Evolutionary conservation across 2,888 invertebrate species (phyloP).

Genomic region (Cosmorhoe ocellata): DNA sequence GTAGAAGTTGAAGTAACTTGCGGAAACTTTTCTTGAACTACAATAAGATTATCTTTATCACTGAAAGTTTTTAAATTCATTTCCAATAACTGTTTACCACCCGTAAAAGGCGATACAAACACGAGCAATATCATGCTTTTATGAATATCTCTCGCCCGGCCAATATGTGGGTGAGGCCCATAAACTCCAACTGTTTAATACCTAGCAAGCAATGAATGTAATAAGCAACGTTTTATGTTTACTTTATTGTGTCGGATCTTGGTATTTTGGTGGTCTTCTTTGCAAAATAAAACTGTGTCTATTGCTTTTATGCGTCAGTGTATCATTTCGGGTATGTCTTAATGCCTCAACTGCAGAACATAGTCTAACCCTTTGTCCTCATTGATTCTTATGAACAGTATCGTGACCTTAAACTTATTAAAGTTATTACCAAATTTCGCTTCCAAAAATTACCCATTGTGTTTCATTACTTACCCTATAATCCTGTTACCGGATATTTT

Average conservation of each 20-base stretch:
- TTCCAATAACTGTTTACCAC: constrained; percentile 30
- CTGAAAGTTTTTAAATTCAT: constrained; percentile 25
- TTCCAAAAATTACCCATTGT: background rate
- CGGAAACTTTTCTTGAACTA: background rate
- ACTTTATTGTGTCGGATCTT: constrained; percentile 39
- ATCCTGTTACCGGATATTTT: too few relatives aligned
- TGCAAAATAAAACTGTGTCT: background rate
- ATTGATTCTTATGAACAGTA: too few relatives aligned
- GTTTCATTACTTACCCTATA: too few relatives aligned
- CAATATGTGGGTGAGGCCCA: constrained; percentile 48
- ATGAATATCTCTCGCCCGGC: constrained; percentile 41
- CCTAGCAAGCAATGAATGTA: constrained; percentile 41
- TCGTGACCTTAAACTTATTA: too few relatives aligned
- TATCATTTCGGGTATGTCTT: too few relatives aligned
- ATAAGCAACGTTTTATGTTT: constrained; percentile 45
- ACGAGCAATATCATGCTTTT: constrained; percentile 41
- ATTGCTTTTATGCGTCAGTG: too few relatives aligned
- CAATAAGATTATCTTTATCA: constrained; percentile 17
- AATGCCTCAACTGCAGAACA: too few relatives aligned
- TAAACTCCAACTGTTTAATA: constrained; percentile 58
- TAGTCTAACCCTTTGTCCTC: too few relatives aligned
- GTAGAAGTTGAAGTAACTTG: too few relatives aligned
- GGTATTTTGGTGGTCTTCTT: background rate
- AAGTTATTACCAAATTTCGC: too few relatives aligned
- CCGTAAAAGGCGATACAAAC: constrained; percentile 31